These are phyloP conservation scores for Terebella lapidaria DNA, from an alignment of 2,888 invertebrate species.

Conservation along the genomic window DNA sequence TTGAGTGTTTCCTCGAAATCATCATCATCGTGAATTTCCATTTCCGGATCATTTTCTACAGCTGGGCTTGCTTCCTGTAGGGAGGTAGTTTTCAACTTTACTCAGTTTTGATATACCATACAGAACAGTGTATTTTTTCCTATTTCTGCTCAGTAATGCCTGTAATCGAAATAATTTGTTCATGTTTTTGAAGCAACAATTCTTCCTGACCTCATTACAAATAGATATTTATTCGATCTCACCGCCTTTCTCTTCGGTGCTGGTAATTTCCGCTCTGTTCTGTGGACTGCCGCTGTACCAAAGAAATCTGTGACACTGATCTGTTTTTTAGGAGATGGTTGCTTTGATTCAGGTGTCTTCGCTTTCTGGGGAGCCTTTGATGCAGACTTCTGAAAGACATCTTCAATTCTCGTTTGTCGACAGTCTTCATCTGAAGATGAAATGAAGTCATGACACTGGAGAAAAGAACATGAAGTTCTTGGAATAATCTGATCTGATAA, in stretches of 20 bases:
- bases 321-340: slow-evolving; percentile 3
- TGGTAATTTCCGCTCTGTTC: slow-evolving; percentile 19
- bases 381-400: not conserved
- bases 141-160: too few species aligned
- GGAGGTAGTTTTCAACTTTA: too few species aligned
- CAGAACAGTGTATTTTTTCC: too few species aligned
- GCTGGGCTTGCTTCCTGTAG: not conserved
- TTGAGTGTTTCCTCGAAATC: slow-evolving; percentile 68
- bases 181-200: too few species aligned
- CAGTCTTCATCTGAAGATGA: not conserved
- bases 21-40: slow-evolving; percentile 64
- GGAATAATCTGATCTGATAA: too few species aligned
- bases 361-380: not conserved
- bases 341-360: not conserved
- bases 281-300: slow-evolving; percentile 30
- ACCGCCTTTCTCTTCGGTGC: too few species aligned
- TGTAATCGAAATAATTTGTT: too few species aligned
- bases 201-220: too few species aligned
- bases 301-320: slow-evolving; percentile 37
- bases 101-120: too few species aligned
- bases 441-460: too few species aligned
- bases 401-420: not conserved
- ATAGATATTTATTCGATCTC: too few species aligned
- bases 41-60: slow-evolving; percentile 22
- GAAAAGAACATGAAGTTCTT: too few species aligned